Evolutionary conservation across 2,888 invertebrate genomes (phyloP).

Genomic region (Leuctra nigra): DNA sequence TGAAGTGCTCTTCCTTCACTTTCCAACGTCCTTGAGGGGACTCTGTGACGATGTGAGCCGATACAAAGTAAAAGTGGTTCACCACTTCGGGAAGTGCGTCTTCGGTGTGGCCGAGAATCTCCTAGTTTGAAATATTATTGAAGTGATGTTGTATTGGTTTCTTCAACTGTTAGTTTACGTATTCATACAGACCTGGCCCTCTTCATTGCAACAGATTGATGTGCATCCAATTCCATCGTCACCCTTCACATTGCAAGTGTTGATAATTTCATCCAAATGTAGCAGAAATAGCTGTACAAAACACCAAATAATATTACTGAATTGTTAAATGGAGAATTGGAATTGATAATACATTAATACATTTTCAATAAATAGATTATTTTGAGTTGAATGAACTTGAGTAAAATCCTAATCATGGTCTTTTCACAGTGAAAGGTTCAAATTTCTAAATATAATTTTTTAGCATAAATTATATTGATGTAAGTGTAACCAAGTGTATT

Average conservation of each 20-base stretch:
- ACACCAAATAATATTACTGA: too few relatives aligned
- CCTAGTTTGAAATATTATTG: constrained; percentile 43
- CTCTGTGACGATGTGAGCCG: constrained; percentile 65
- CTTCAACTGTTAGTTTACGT: neutral
- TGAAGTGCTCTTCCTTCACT: constrained; percentile 69
- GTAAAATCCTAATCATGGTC: too few relatives aligned
- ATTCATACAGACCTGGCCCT: constrained; percentile 48
- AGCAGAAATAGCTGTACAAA: constrained; percentile 67
- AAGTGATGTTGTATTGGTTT: neutral
- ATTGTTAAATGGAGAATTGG: neutral
- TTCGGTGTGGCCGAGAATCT: constrained; percentile 77
- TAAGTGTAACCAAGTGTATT: too few relatives aligned
- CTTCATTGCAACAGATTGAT: constrained; percentile 63
- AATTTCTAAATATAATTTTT: too few relatives aligned
- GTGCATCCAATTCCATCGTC: constrained; percentile 66
- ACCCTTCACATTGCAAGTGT: constrained; percentile 52
- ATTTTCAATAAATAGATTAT: neutral
- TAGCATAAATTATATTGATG: too few relatives aligned
- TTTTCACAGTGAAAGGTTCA: too few relatives aligned
- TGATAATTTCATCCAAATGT: constrained; percentile 76
- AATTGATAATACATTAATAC: neutral
- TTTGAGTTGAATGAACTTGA: too few relatives aligned
- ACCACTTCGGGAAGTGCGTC: constrained; percentile 70
- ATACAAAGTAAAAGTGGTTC: constrained; percentile 77
- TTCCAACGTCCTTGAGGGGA: constrained; percentile 59